Conservation (phyloP, 2,888 invertebrate genomes). For the Hedya salicella region DNA sequence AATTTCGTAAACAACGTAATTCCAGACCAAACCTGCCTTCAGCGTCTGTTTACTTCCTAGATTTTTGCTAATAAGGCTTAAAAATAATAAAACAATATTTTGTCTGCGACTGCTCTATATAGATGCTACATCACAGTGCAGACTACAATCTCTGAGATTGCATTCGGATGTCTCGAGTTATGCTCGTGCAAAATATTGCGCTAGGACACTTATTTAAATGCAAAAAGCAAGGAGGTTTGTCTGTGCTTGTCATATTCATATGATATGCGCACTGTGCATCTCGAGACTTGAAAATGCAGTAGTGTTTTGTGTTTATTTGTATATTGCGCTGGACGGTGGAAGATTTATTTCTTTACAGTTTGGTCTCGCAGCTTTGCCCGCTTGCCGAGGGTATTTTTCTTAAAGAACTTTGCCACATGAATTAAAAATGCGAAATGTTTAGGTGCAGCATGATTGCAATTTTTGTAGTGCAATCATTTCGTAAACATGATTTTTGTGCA, state of each 20-base stretch:
- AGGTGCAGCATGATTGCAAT: too few relatives aligned
- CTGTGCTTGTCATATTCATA: constrained; percentile 4
- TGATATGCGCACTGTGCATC: constrained; percentile 14
- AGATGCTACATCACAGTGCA: constrained; percentile 23
- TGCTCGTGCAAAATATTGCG: constrained; percentile 39
- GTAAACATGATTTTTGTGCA: too few relatives aligned
- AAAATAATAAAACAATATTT: not conserved
- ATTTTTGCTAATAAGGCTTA: too few relatives aligned
- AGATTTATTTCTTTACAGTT: not conserved
- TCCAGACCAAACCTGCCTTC: too few relatives aligned
- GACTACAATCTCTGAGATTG: constrained; percentile 41
- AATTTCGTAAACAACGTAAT: too few relatives aligned
- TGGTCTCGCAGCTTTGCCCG: too few relatives aligned
- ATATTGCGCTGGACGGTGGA: not conserved
- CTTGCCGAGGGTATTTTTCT: not conserved
- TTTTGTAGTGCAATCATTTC: too few relatives aligned
- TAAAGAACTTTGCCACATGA: too few relatives aligned
- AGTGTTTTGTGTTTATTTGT: not conserved
- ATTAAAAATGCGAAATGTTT: too few relatives aligned
- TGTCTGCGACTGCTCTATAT: not conserved
- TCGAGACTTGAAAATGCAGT: not conserved
- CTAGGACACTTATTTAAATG: constrained; percentile 27
- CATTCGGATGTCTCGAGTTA: constrained; percentile 42
- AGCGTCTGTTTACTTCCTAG: too few relatives aligned
- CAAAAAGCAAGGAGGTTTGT: constrained; percentile 36